Percentiles rank a stretch among this genome's conserved stretches.
Conservation (phyloP, 2,888 invertebrate genomes). For the Mimachlamys varia region DNA sequence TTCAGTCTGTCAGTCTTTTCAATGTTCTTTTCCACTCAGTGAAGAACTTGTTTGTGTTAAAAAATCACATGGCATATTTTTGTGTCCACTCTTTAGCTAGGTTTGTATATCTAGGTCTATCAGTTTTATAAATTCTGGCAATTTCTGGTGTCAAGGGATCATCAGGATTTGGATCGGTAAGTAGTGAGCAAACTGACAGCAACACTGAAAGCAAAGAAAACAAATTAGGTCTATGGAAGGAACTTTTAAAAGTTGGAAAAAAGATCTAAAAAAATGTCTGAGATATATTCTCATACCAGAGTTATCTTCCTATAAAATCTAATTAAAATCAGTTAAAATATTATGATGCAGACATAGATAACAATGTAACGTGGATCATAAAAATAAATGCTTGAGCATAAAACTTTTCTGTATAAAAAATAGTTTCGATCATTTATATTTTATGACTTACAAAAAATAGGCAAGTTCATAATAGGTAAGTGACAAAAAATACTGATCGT, state of each 20-base stretch:
- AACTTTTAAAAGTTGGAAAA: not conserved
- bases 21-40: not conserved
- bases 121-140: conserved; percentile 99
- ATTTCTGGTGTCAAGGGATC: conserved; percentile 99
- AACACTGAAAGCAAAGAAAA: conserved; percentile 89
- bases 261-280: too few species aligned
- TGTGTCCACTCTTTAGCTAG: not conserved
- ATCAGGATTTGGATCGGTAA: conserved; percentile 99
- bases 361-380: too few species aligned
- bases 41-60: not conserved
- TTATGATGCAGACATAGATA: too few species aligned
- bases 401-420: too few species aligned
- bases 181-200: conserved; percentile 99
- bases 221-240: not conserved
- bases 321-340: too few species aligned
- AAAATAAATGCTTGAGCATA: too few species aligned
- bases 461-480: too few species aligned
- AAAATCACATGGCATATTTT: conserved; percentile 65
- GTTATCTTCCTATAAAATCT: too few species aligned
- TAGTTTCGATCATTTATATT: too few species aligned
- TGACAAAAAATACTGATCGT: too few species aligned
- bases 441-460: too few species aligned
- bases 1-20: not conserved
- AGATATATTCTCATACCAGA: too few species aligned
- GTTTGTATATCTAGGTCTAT: conserved; percentile 99